phyloP scores from a whole-genome alignment of 2,888 invertebrate species.

The Octodonta nipae region DNA sequence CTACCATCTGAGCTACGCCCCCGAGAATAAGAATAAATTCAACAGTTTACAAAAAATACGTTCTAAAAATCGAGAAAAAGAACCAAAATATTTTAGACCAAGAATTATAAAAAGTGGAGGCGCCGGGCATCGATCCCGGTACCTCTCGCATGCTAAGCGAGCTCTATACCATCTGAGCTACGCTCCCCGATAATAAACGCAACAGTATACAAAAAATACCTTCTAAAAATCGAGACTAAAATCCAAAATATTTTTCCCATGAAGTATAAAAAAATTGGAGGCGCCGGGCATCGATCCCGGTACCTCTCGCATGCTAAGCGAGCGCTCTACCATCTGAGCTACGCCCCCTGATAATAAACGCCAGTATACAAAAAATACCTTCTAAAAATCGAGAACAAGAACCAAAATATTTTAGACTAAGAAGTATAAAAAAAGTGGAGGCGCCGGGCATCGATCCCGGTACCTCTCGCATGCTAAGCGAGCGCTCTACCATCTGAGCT shows the following conservation, averaged over 20 bases:
- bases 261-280: conserved; percentile 18
- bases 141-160: conserved; percentile 41
- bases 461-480: conserved; percentile 41
- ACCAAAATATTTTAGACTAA: background rate
- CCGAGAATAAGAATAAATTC: conserved; percentile 9
- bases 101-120: conserved; percentile 21
- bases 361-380: background rate
- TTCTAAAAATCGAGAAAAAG: background rate
- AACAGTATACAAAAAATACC: background rate
- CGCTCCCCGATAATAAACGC: conserved; percentile 19
- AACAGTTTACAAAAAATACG: background rate
- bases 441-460: conserved; percentile 42
- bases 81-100: background rate
- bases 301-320: conserved; percentile 33
- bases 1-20: conserved; percentile 32
- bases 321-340: conserved; percentile 31
- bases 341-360: conserved; percentile 24
- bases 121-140: conserved; percentile 42
- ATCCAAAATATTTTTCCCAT: background rate
- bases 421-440: conserved; percentile 21
- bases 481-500: conserved; percentile 32
- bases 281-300: conserved; percentile 32
- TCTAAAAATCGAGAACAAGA: background rate
- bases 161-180: conserved; percentile 32
- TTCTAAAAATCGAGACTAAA: background rate